Evolutionary conservation across 2,113 vertebrate genomes (phyloP).

Genomic region (Pseudorasbora parva): DNA sequence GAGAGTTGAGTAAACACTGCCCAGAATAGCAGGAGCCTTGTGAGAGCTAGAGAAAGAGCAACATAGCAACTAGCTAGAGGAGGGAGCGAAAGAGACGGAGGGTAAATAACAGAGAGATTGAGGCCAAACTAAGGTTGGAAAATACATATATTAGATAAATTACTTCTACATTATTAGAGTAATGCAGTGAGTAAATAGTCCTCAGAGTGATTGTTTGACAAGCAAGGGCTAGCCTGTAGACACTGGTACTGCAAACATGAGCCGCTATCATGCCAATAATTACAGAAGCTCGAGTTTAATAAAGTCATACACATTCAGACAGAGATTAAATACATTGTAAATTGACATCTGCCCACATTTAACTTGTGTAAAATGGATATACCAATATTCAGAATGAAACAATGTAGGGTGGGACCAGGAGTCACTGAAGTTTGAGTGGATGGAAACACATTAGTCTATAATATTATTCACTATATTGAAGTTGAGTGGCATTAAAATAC

Average conservation of each 20-base stretch:
- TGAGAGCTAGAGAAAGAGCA: slow-evolving; percentile 51
- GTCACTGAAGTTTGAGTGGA: background rate
- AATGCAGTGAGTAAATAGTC: slow-evolving; percentile 16
- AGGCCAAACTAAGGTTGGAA: background rate
- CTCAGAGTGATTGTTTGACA: slow-evolving; percentile 11
- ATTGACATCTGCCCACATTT: background rate
- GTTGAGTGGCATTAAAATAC: background rate
- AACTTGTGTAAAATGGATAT: background rate
- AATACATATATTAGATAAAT: slow-evolving; percentile 4
- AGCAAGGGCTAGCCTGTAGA: slow-evolving; percentile 39
- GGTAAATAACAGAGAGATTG: background rate
- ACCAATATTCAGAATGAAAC: background rate
- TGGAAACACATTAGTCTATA: background rate
- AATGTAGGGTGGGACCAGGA: background rate
- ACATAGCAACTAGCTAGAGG: slow-evolving; percentile 39
- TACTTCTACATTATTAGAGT: slow-evolving; percentile 3
- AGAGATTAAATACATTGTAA: background rate
- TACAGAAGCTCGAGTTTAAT: slow-evolving; percentile 7
- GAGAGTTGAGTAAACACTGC: slow-evolving; percentile 44
- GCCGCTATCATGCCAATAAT: background rate
- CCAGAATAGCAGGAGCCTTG: slow-evolving; percentile 48
- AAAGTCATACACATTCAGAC: slow-evolving; percentile 1
- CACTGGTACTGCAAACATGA: slow-evolving; percentile 60
- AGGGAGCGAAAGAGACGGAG: background rate
- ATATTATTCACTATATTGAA: background rate